phyloP scores from a whole-genome alignment of 2,888 invertebrate species.

The Colletes collaris region DNA sequence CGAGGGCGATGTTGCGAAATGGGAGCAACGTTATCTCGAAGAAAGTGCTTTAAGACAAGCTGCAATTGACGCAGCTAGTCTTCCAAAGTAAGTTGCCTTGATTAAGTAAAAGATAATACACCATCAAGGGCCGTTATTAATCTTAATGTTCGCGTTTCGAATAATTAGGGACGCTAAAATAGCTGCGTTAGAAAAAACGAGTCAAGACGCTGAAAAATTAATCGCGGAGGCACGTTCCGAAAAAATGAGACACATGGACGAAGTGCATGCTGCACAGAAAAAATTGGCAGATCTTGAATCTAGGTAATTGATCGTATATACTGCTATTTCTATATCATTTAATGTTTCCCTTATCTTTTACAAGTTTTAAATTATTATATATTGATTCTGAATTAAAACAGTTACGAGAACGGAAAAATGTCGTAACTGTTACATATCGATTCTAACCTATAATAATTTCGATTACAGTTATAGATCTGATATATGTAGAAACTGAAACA shows the following conservation, averaged over 20 bases:
- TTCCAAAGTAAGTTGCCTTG: slow-evolving; percentile 77
- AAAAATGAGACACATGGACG: slow-evolving; percentile 94
- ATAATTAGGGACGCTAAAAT: slow-evolving; percentile 90
- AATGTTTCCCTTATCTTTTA: not conserved
- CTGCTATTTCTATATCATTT: not conserved
- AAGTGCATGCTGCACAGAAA: slow-evolving; percentile 93
- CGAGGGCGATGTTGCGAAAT: slow-evolving; percentile 92
- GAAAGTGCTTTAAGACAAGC: slow-evolving; percentile 92
- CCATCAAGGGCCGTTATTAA: not conserved
- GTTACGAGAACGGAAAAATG: no score
- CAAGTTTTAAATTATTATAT: no score
- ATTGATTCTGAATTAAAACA: no score
- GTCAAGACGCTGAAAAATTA: slow-evolving; percentile 92
- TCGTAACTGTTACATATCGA: no score
- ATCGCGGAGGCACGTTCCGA: slow-evolving; percentile 94
- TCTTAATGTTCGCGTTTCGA: slow-evolving; percentile 5
- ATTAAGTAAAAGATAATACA: not conserved
- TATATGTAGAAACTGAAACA: no score
- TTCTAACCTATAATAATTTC: no score
- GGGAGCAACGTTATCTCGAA: slow-evolving; percentile 93
- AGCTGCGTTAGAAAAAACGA: slow-evolving; percentile 92
- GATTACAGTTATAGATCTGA: no score
- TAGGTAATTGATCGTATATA: slow-evolving; percentile 84
- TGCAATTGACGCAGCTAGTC: slow-evolving; percentile 90
- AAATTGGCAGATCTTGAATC: slow-evolving; percentile 93